Base-by-base conservation (phyloP, 1,140 invertebrate species). In the Neuroterus valhalla region DNA sequence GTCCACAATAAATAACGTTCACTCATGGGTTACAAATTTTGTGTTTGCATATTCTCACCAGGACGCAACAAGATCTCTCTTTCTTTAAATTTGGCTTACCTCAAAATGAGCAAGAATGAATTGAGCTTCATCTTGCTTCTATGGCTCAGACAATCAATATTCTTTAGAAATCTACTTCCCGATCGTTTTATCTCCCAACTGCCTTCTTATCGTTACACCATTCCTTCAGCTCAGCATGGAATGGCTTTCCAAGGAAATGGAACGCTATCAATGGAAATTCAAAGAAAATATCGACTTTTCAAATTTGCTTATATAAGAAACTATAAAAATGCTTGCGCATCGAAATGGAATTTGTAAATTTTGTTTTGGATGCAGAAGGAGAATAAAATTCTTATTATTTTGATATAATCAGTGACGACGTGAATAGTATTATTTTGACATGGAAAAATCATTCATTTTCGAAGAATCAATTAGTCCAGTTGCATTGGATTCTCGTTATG, bases 151-250 rank as follows among this genome's bases (percentile, higher is more conserved):
- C 46, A 8, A 17, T 48, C 4, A 48, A 48, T 17, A 17, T 48
- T 45, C 23, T 70, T 52, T 31, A 38, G 14, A 52, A 70, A 70
- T 70, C 43, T 70, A 50, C 69, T 52, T 48, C 42, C 21, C 8
- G 45, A 55, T 55, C 46, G n/a, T 42, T 55, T 55, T 70, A 70
- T 70, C 48, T 48, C 11, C 45, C 17, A 48, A 70, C 21, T 26
- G 68, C 44, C 43, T 70, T 55, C 23, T 15, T 8, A 26, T 26
- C 45, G 68, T 21, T 55, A 23, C 21, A 23, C 10, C 52, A 21
- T 14, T 55, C 8, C 5, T 31, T 14, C 26, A 31, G 17, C 23
- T 55, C 19, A 12, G 21, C 52, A 55, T 55, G 19, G 26, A 55
- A 21, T 14, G 17, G 50, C 1, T 21, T 23, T 2, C 52, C 11